Percentiles rank a stretch among this genome's conserved stretches.
These are phyloP conservation scores for Phyllopteryx taeniolatus DNA, from an alignment of 2,113 vertebrate genomes.

Conservation along the genomic window DNA sequence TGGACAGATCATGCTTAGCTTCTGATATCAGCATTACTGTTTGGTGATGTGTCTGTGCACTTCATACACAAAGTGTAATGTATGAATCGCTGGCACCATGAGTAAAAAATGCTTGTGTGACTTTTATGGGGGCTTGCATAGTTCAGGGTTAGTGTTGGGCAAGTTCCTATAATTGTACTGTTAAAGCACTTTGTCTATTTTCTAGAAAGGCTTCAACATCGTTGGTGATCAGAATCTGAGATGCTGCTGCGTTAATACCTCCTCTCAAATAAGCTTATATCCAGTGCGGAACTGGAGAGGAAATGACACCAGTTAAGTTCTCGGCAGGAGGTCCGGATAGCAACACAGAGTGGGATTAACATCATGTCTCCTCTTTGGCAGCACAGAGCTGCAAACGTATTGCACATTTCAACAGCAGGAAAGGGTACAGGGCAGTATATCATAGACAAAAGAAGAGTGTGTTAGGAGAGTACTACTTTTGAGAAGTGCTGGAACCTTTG, in stretches of 20 bases:
- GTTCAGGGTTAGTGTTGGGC: background rate
- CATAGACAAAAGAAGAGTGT: too few species aligned
- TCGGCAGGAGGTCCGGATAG: conserved; percentile 23
- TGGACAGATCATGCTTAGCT: too few species aligned
- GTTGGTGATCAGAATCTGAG: background rate
- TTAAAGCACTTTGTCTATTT: background rate
- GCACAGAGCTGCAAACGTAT: conserved; percentile 25
- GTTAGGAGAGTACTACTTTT: too few species aligned
- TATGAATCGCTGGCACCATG: background rate
- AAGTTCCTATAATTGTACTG: background rate
- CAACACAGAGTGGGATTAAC: conserved; percentile 25
- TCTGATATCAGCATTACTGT: too few species aligned
- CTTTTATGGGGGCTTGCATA: too few species aligned
- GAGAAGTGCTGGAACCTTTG: background rate
- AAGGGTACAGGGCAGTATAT: too few species aligned
- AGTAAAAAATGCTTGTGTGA: background rate
- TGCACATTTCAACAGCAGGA: too few species aligned
- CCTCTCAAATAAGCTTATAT: conserved; percentile 13
- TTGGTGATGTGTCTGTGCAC: too few species aligned
- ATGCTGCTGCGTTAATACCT: conserved; percentile 7
- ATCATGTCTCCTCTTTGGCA: conserved; percentile 25
- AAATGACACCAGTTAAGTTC: conserved; percentile 18
- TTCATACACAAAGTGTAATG: too few species aligned
- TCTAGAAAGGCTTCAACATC: background rate
- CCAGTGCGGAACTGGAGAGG: conserved; percentile 5